Base-by-base conservation (phyloP, 1,140 invertebrate species). In the Pinna nobilis region DNA sequence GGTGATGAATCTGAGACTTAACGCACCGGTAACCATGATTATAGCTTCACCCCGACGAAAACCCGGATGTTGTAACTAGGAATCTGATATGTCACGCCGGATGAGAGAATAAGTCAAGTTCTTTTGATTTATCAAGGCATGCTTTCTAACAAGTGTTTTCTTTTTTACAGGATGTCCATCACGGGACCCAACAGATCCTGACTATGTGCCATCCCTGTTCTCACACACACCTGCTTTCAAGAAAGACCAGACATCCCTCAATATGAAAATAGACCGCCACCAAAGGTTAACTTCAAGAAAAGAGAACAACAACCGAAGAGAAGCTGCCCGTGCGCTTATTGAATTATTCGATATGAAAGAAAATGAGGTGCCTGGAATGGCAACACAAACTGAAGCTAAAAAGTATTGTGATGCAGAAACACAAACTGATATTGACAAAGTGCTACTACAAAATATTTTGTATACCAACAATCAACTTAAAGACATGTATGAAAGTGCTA, bases 121-220 rank as follows among this genome's bases (percentile, higher is more conserved):
- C n/a, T n/a, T n/a, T n/a, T n/a, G n/a, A n/a, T n/a, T n/a, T n/a
- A n/a, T n/a, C n/a, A n/a, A n/a, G n/a, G n/a, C n/a, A n/a, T n/a
- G n/a, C n/a, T n/a, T n/a, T n/a, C n/a, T n/a, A n/a, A n/a, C n/a
- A n/a, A n/a, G n/a, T n/a, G n/a, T n/a, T n/a, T n/a, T n/a, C n/a
- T n/a, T n/a, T n/a, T n/a, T 53, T 53, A 28, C 25, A 53, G 51
- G 51, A 15, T 30, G 32, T 5, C 51, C 51, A 25, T 53, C 25
- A 13, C 30, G 53, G 13, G 13, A 57, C 2, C 28, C 53, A 7
- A 57, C 53, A 57, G 35, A 32, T 57, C 5, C 53, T 11, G 53
- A 32, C 35, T 32, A 57, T 57, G 53, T 57, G 7, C 53, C 53
- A 57, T 57, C 30, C n/a, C 13, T 57, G 35, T 57, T 57, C 25